phyloP scores from a whole-genome alignment of 2,888 invertebrate genomes.

The Drosophila algonquin region DNA sequence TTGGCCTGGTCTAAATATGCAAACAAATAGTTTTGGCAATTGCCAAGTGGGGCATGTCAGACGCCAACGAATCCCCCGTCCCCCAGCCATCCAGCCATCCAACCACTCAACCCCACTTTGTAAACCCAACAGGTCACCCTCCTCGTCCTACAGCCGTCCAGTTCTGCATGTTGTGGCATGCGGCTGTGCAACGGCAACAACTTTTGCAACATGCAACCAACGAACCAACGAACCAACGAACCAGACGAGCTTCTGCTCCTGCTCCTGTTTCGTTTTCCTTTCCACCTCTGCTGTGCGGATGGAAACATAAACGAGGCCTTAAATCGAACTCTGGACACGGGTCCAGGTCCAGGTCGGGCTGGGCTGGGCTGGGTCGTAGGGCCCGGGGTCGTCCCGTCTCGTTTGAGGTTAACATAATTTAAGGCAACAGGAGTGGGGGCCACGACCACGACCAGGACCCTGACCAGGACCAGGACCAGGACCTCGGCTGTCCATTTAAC shows the following conservation, averaged over 20 bases:
- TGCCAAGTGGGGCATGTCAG: conserved; percentile 77
- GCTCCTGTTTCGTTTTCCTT: conserved; percentile 14
- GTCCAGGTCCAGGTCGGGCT: conserved; percentile 15
- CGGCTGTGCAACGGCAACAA: conserved; percentile 78
- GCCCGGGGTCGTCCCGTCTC: conserved; percentile 53
- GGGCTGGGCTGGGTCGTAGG: conserved; percentile 54
- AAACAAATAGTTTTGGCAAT: conserved; percentile 80
- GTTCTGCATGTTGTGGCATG: conserved; percentile 73
- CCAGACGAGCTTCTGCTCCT: conserved; percentile 57
- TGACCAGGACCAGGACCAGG: conserved; percentile 21
- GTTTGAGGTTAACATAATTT: conserved; percentile 80
- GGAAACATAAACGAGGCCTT: conserved; percentile 80
- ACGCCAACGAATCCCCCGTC: conserved; percentile 10
- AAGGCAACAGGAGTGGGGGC: conserved; percentile 60
- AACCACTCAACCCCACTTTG: background rate
- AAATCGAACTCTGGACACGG: conserved; percentile 78
- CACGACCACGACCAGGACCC: conserved; percentile 34
- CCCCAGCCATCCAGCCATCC: background rate
- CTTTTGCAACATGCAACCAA: conserved; percentile 76
- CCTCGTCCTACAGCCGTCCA: conserved; percentile 26
- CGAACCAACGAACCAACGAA: conserved; percentile 68
- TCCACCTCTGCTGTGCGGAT: conserved; percentile 47
- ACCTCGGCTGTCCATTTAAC: conserved; percentile 72
- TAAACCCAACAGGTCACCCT: background rate
- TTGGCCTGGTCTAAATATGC: conserved; percentile 78